A percentile compares a stretch with the other conserved stretches of the same genome.
Conservation (phyloP, 2,797 vertebrate genomes). For the Galagoides demidoff region DNA sequence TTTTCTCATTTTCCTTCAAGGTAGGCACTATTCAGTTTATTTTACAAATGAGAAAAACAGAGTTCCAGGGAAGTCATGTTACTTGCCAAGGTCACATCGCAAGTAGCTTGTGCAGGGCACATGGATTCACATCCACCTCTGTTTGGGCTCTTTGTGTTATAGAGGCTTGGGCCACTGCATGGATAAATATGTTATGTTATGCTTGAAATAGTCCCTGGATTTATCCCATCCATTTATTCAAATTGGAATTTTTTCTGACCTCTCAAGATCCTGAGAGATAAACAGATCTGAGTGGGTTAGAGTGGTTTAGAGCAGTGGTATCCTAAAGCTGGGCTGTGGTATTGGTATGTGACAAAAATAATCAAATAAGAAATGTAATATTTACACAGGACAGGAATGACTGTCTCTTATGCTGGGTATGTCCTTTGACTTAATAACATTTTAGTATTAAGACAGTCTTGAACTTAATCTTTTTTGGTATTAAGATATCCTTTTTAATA, state of each 20-base stretch:
- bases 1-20: background rate
- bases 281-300: background rate
- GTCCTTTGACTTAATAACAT: background rate
- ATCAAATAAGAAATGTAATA: background rate
- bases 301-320: background rate
- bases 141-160: background rate
- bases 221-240: background rate
- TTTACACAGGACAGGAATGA: background rate
- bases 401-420: background rate
- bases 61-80: background rate
- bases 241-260: background rate
- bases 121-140: background rate
- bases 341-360: background rate
- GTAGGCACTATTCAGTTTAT: background rate
- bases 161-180: background rate
- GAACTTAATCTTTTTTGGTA: background rate
- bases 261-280: background rate
- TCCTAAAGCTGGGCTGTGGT: background rate
- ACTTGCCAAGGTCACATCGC: background rate
- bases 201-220: background rate
- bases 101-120: background rate
- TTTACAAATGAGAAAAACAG: background rate
- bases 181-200: too few species aligned
- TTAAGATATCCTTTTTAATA: constrained; percentile 7
- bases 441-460: background rate